Percentiles rank a stretch among this genome's conserved stretches.
These are phyloP conservation scores for Bursaphelenchus mucronatus DNA, from an alignment of 1,140 invertebrate species.

Conservation along the genomic window DNA sequence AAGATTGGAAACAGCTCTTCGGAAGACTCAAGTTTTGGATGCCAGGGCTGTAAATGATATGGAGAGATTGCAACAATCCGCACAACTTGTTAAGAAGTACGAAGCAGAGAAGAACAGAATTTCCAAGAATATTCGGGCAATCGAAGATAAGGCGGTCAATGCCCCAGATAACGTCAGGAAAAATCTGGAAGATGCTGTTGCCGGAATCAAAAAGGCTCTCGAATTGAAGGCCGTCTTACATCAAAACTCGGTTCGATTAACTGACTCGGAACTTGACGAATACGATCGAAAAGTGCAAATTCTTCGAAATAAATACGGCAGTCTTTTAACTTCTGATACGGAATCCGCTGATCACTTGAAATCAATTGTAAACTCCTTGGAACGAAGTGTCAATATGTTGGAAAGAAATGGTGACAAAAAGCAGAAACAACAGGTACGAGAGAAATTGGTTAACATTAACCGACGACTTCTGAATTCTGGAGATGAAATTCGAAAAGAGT, in stretches of 20 bases:
- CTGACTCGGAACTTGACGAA: slow-evolving; percentile 16
- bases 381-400: no score
- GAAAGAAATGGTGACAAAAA: no score
- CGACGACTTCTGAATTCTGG: no score
- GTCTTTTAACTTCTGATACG: no score
- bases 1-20: slow-evolving; percentile 18
- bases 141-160: neutral
- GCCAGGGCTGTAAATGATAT: slow-evolving; percentile 27
- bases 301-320: no score
- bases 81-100: slow-evolving; percentile 23
- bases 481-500: no score
- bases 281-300: no score
- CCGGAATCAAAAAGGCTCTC: slow-evolving; percentile 33
- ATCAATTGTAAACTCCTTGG: no score
- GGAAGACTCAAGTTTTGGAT: slow-evolving; percentile 7
- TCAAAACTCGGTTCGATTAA: slow-evolving; percentile 41
- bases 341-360: no score
- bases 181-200: slow-evolving; percentile 22
- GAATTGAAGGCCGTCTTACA: slow-evolving; percentile 37
- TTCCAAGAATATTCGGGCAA: slow-evolving; percentile 1
- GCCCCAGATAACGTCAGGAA: slow-evolving; percentile 28
- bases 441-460: no score
- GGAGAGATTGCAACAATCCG: slow-evolving; percentile 28
- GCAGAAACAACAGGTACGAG: no score
- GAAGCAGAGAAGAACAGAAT: neutral